These are phyloP conservation scores for Scrobipalpa atriplicella DNA, from an alignment of 2,888 invertebrate genomes.

Conservation along the genomic window DNA sequence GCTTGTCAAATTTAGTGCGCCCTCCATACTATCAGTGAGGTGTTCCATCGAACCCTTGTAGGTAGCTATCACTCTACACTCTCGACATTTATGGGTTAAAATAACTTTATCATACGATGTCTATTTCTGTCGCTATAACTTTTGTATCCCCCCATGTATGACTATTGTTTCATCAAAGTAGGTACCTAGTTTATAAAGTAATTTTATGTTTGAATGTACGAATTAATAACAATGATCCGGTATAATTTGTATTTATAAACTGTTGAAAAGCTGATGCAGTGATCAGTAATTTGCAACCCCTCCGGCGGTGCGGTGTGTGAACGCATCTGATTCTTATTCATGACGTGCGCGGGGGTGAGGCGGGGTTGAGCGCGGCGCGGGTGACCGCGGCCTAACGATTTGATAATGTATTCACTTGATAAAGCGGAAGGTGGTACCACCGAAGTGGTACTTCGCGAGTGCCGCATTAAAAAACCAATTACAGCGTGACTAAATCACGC, in stretches of 20 bases:
- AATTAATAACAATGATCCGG: slow-evolving; percentile 51
- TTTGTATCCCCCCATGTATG: background rate
- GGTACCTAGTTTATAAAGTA: no score
- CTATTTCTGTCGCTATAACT: background rate
- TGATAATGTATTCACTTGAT: slow-evolving; percentile 83
- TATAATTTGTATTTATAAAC: slow-evolving; percentile 74
- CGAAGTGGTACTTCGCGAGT: slow-evolving; percentile 73
- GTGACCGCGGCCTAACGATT: slow-evolving; percentile 76
- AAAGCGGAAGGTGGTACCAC: slow-evolving; percentile 74
- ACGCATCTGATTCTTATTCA: slow-evolving; percentile 80
- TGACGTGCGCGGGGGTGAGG: slow-evolving; percentile 44
- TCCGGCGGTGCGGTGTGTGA: slow-evolving; percentile 48
- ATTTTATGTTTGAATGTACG: slow-evolving; percentile 23
- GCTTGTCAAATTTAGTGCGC: slow-evolving; percentile 64
- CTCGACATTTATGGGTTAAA: slow-evolving; percentile 30
- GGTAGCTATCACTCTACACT: slow-evolving; percentile 44
- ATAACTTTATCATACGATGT: slow-evolving; percentile 8
- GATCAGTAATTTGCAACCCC: slow-evolving; percentile 76
- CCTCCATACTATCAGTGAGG: slow-evolving; percentile 51
- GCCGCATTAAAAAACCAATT: slow-evolving; percentile 82
- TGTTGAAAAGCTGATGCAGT: slow-evolving; percentile 66
- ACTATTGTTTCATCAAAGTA: background rate
- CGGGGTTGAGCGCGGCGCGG: slow-evolving; percentile 51
- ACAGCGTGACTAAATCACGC: slow-evolving; percentile 79
- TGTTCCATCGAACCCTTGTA: slow-evolving; percentile 37